Evolutionary conservation across 2,797 vertebrate species (phyloP), one percentile per base, ranked within the genome.

Genomic region (Diplodus puntazzo): DNA sequence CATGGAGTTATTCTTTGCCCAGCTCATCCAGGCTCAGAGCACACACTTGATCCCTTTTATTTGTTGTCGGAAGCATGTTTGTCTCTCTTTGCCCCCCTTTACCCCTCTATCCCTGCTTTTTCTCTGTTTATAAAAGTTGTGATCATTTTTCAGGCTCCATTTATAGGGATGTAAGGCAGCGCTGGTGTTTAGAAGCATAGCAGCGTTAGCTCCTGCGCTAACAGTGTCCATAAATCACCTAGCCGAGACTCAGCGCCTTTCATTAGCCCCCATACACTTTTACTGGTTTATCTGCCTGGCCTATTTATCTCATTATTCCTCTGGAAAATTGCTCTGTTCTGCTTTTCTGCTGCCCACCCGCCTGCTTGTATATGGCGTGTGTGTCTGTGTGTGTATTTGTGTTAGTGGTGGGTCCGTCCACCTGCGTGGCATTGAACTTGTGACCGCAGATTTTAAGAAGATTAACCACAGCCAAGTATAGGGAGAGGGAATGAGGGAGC

Each of bases 231-330:
- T 95, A 95, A 95, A 95, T 95, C 93, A 93, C 88, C 82, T 69
- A 81, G 87, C 87, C 84, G 90, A 82, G 89, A 88, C 87, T 90
- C 92, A 86, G 88, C 79, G 84, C 89, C 93, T 94, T 95, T 94
- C 94, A 94, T 93, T 92, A 93, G 92, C 92, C 90, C 81, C 84
- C 86, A 81, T 92, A 92, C 90, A 89, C 90, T 91, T 93, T 92
- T 88, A 91, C 85, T 87, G 89, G 88, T 92, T 93, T 93, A 95
- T 95, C 93, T 90, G 84, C 83, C 83, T 83, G 84, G 82, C 70
- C 91, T 92, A 91, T 94, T 95, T 94, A 94, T 93, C 93, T 94
- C 87, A 92, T 95, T 93, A 93, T 95, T 94, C 90, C 89, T 85
- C 86, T 86, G 82, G 92, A 94, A 93, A 94, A 93, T 90, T 91